Evolutionary conservation across 2,888 invertebrate genomes (phyloP).

Genomic region (Microctonus aethiopoides): DNA sequence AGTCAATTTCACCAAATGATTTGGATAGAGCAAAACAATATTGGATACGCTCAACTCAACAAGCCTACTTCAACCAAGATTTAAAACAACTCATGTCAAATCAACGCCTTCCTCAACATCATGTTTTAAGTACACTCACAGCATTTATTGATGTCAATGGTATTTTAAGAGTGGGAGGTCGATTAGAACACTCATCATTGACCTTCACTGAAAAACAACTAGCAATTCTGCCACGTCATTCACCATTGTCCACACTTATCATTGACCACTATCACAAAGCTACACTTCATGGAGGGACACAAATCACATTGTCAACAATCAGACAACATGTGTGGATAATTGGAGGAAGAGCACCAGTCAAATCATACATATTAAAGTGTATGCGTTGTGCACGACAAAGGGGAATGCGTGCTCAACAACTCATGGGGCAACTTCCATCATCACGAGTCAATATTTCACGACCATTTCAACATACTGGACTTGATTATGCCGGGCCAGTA

Average conservation of each 20-base stretch:
- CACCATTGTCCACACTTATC: neutral
- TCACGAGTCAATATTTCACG: no score
- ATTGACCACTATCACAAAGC: neutral
- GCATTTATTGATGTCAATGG: conserved; percentile 13
- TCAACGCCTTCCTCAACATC: no score
- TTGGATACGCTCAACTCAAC: no score
- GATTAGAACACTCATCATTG: conserved; percentile 1
- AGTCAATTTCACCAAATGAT: no score
- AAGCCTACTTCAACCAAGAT: no score
- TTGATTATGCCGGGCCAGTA: no score
- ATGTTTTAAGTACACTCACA: neutral
- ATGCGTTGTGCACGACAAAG: conserved; percentile 17
- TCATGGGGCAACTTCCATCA: conserved; percentile 31
- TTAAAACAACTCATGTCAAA: no score
- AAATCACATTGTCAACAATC: conserved; percentile 20
- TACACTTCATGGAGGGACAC: conserved; percentile 24
- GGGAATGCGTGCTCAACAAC: conserved; percentile 23
- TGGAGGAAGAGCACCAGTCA: conserved; percentile 21
- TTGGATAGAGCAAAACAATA: no score
- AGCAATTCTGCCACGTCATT: conserved; percentile 11
- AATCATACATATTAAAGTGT: conserved; percentile 13
- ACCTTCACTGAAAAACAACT: neutral
- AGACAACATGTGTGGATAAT: conserved; percentile 23
- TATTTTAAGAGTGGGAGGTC: conserved; percentile 21
- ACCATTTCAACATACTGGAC: no score